phyloP scores from a whole-genome alignment of 2,888 invertebrate genomes.

The Pachliopta kotzebuea region DNA sequence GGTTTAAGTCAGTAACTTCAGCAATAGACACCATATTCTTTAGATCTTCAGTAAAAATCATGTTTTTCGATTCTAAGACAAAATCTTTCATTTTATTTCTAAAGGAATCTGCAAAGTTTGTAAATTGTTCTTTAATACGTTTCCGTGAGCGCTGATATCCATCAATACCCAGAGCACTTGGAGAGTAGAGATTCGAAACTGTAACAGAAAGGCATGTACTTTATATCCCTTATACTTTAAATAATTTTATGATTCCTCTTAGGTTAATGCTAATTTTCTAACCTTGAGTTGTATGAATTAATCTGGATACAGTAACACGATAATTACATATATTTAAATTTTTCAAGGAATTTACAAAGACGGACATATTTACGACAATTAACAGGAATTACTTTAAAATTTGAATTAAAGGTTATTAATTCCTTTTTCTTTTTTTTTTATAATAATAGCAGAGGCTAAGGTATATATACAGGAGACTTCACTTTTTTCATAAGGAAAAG shows the following conservation, averaged over 20 bases:
- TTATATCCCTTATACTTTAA: too few species aligned
- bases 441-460: too few species aligned
- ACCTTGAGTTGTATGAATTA: slow-evolving; percentile 32
- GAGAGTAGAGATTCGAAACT: slow-evolving; percentile 77
- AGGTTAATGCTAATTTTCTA: background rate
- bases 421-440: background rate
- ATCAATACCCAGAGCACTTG: slow-evolving; percentile 82
- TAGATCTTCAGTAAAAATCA: slow-evolving; percentile 92
- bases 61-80: slow-evolving; percentile 76
- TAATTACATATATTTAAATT: slow-evolving; percentile 4
- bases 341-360: slow-evolving; percentile 22
- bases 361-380: slow-evolving; percentile 9
- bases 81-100: slow-evolving; percentile 85
- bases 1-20: slow-evolving; percentile 82
- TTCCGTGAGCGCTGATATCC: slow-evolving; percentile 78
- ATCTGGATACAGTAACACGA: slow-evolving; percentile 15
- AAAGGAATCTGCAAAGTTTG: slow-evolving; percentile 83
- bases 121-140: slow-evolving; percentile 80
- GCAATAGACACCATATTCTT: slow-evolving; percentile 89
- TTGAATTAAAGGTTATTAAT: background rate
- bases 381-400: background rate
- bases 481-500: too few species aligned
- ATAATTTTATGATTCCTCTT: too few species aligned
- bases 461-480: too few species aligned
- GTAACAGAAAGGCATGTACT: slow-evolving; percentile 26